Conservation (phyloP, 2,888 invertebrate species). For the Spodoptera littoralis region DNA sequence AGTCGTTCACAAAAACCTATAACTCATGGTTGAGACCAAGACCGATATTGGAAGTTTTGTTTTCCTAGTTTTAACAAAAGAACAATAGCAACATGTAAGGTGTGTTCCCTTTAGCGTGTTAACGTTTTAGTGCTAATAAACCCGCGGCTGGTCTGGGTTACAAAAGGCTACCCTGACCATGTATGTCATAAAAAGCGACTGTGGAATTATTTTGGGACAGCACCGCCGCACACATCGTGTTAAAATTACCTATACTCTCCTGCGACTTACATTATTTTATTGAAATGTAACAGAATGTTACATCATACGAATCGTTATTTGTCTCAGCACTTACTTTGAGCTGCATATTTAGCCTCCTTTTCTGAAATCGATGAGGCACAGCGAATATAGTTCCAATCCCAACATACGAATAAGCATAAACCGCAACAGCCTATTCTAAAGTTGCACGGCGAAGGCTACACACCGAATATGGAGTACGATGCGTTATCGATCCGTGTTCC, state of each 20-base stretch:
- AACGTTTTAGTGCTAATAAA: conserved; percentile 51
- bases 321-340: neutral
- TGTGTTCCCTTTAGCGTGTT: conserved; percentile 24
- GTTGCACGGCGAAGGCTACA: conserved; percentile 57
- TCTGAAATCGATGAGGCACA: conserved; percentile 8
- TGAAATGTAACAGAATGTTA: no score
- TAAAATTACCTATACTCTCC: neutral
- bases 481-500: conserved; percentile 75
- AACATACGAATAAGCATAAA: conserved; percentile 40
- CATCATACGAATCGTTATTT: no score
- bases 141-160: conserved; percentile 19
- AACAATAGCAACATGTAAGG: conserved; percentile 37
- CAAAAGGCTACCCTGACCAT: conserved; percentile 38
- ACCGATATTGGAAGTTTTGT: conserved; percentile 10
- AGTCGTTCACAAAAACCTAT: conserved; percentile 2
- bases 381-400: neutral
- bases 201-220: conserved; percentile 22
- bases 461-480: conserved; percentile 60
- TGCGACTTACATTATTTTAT: no score
- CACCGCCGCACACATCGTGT: neutral
- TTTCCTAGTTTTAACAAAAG: conserved; percentile 28
- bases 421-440: conserved; percentile 45
- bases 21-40: conserved; percentile 19
- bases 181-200: conserved; percentile 23
- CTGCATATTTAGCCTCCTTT: neutral